phyloP scores from a whole-genome alignment of 1,140 invertebrate genomes.

The Hyles euphorbiae region DNA sequence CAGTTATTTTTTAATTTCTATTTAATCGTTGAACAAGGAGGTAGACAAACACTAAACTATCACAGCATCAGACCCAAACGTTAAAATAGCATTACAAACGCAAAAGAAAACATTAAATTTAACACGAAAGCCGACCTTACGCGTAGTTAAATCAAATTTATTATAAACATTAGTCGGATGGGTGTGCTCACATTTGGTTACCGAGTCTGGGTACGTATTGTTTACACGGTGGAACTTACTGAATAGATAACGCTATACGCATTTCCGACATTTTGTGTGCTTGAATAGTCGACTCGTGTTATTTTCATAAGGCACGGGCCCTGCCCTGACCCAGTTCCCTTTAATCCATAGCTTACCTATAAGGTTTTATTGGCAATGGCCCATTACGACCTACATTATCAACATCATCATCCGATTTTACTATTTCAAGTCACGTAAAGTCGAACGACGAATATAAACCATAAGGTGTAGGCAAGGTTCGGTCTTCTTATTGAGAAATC shows the following conservation, averaged over 20 bases:
- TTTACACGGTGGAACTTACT: conserved; percentile 9
- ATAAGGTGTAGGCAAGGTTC: conserved; percentile 35
- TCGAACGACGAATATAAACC: conserved; percentile 67
- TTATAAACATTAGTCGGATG: conserved; percentile 1
- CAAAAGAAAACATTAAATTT: too few relatives aligned
- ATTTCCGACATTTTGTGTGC: conserved; percentile 26
- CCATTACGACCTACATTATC: conserved; percentile 73
- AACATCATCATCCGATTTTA: conserved; percentile 74
- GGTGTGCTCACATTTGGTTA: conserved; percentile 11
- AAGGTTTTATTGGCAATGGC: conserved; percentile 73
- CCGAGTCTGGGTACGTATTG: conserved; percentile 18
- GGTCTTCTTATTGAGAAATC: conserved; percentile 9
- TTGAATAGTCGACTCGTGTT: conserved; percentile 34
- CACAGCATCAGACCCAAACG: too few relatives aligned
- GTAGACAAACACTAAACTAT: too few relatives aligned
- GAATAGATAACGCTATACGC: conserved; percentile 29
- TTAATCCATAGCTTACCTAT: conserved; percentile 74
- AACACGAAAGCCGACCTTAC: too few relatives aligned
- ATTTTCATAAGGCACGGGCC: conserved; percentile 60
- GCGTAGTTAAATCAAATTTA: neutral
- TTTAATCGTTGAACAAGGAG: neutral
- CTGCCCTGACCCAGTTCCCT: conserved; percentile 67
- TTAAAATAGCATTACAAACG: too few relatives aligned
- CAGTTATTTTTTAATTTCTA: neutral
- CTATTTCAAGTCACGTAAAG: conserved; percentile 74